Base-by-base conservation (phyloP, 2,797 vertebrate genomes). In the Mormyrops boulengeri region DNA sequence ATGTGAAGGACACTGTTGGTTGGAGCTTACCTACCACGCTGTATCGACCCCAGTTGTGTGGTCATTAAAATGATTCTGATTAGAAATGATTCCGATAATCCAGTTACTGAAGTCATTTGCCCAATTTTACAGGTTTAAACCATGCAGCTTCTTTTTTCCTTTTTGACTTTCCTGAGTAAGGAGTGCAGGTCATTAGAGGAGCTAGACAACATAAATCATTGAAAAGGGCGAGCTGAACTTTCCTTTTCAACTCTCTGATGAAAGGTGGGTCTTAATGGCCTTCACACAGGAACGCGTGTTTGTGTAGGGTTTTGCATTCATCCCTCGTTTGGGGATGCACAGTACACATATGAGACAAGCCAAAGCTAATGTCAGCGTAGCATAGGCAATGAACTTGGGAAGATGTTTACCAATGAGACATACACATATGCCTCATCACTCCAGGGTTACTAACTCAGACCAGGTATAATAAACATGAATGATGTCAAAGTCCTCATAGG, bases 261-360 rank as follows among this genome's bases (percentile, higher is more conserved):
- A 85, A 85, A 85, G 84, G 84, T 52, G 84, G 84, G 84, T 52
- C 84, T 85, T 85, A 85, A 85, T 85, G 84, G 26, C 57, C 55
- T 88, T 88, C 57, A 60, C 55, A 69, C 55, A 44, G 41, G 9
- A 85, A 85, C 14, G 11, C 2, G 26, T 2, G 26, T 52, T 49
- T 52, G 49, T 85, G 84, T 3, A 22, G 4, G 49, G 84, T 50
- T 49, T 52, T 34, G 44, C 47, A 85, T 85, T 85, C 84, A 50
- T 52, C 14, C 47, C 84, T 85, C 84, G 44, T 85, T 17, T 85
- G 84, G 22, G n/a, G 47, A 85, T 85, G 49, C 49, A 52, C 44
- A 5, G 82, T 38, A 73, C 49, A 52, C 49, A 52, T 30, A 50
- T 85, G 84, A 49, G 44, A 49, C 41, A 22, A 11, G n/a, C 38